Base-by-base conservation (phyloP, 1,140 invertebrate genomes). In the Gonatopus flavifemur region DNA sequence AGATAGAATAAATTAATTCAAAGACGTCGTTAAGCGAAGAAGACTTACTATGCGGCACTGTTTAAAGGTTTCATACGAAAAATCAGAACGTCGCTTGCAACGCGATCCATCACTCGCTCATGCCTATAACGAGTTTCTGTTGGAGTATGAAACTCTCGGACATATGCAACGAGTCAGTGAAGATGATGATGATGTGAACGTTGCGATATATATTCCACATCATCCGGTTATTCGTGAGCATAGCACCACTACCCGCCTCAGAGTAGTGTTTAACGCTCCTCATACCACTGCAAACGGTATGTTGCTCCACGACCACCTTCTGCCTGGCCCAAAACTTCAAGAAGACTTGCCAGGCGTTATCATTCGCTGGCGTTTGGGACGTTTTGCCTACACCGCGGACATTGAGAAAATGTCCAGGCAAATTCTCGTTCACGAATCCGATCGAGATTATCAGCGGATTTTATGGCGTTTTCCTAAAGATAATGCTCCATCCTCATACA, bases 1-100 rank as follows among this genome's bases (percentile, higher is more conserved):
- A 67, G 33, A 44, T 65, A 2, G 67, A 69, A 25, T 62, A 69
- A n/a, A 38, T 68, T 5, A 6, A 6, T 28, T 4, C 25, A 3
- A 7, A 4, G 10, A 22, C 12, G 8, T 3, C 1, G 16, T 3
- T 47, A 3, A 21, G 32, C n/a, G 18, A 19, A 32, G 45, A 38
- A 20, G 45, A 48, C 13, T 2, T 38, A 22, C 6, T 3, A 2
- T 48, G 16, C 16, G 45, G 8, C 45, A 38, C 9, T 48, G 30
- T 5, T 2, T 3, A 21, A 4, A 10, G 20, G 4, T 10, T n/a
- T 7, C 4, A 21, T 10, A n/a, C 6, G 3, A 20, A 3, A n/a
- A 5, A 21, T 7, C 7, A 9, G 19, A 12, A 1, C 3, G 19
- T n/a, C 8, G 15, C n/a, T 16, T 1, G 18, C 2, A 19, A 19